These are phyloP conservation scores for Apostichopus californicus DNA, from an alignment of 35 echinoderm and acorn worm species.

Conservation along the genomic window DNA sequence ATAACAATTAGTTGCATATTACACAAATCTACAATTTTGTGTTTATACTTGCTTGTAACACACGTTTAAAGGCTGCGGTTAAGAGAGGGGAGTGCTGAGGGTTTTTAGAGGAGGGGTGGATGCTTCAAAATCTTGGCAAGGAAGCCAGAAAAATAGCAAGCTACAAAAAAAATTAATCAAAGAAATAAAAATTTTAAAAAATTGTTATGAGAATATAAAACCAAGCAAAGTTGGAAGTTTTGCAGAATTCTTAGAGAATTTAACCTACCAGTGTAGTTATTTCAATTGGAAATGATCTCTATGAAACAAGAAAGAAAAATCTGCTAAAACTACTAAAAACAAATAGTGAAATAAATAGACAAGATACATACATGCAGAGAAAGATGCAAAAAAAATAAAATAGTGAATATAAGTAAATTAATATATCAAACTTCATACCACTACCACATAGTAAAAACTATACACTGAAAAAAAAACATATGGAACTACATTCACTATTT, in stretches of 20 bases:
- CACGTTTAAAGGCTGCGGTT: too few species aligned
- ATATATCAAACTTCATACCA: background rate
- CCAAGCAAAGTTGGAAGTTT: background rate
- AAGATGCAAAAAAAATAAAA: background rate
- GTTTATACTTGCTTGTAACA: too few species aligned
- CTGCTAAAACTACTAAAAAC: conserved; percentile 42
- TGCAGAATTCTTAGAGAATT: conserved; percentile 4
- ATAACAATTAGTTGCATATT: too few species aligned
- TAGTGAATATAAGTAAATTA: background rate
- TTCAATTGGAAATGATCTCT: conserved; percentile 55
- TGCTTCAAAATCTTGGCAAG: background rate
- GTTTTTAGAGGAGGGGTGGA: too few species aligned
- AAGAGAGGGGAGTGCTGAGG: too few species aligned
- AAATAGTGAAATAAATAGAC: background rate
- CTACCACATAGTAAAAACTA: too few species aligned
- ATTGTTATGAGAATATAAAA: conserved; percentile 1
- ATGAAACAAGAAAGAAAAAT: conserved; percentile 49
- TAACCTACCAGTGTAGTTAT: conserved; percentile 53
- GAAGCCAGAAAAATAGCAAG: background rate
- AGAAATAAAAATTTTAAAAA: background rate
- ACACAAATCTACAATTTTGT: too few species aligned
- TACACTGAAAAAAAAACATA: too few species aligned
- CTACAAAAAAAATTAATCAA: background rate
- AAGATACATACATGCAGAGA: conserved; percentile 14
- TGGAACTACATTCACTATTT: too few species aligned